Percentiles rank a stretch among this genome's conserved stretches.
Evolutionary conservation across 2,113 vertebrate species (phyloP).

Genomic region (Fregata magnificens): DNA sequence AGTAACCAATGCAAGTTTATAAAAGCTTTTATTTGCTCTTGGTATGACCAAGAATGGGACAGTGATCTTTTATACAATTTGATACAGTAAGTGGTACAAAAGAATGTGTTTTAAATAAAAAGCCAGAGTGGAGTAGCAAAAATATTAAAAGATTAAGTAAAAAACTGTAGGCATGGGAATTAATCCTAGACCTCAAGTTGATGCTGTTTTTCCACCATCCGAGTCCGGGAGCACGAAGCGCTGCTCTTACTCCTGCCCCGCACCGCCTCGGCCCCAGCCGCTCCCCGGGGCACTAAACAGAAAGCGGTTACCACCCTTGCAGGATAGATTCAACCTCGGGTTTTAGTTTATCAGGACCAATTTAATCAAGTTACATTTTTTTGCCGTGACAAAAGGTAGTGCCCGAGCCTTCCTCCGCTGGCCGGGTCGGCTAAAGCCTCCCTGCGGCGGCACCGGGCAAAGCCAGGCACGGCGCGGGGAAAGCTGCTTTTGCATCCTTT

Average conservation of each 20-base stretch:
- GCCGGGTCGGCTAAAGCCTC: neutral
- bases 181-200: neutral
- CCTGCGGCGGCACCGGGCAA: neutral
- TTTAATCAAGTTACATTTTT: neutral
- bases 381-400: neutral
- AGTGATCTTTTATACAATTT: slow-evolving; percentile 65
- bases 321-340: neutral
- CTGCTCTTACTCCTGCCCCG: neutral
- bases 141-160: slow-evolving; percentile 67
- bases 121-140: slow-evolving; percentile 65
- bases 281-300: neutral
- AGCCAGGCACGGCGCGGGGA: fast-evolving
- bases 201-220: neutral
- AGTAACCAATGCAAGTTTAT: slow-evolving; percentile 50
- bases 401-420: neutral
- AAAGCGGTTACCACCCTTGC: neutral
- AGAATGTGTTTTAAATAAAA: slow-evolving; percentile 68
- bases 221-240: neutral
- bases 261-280: fast-evolving
- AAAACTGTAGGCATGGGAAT: slow-evolving; percentile 34
- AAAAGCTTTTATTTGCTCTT: slow-evolving; percentile 70
- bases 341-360: neutral
- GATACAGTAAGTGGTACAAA: slow-evolving; percentile 67
- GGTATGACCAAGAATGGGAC: slow-evolving; percentile 64
- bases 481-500: neutral